Percentiles rank a stretch among this genome's conserved stretches.
phyloP scores from a whole-genome alignment of 2,888 invertebrate genomes.

The Metacarcinus magister region DNA sequence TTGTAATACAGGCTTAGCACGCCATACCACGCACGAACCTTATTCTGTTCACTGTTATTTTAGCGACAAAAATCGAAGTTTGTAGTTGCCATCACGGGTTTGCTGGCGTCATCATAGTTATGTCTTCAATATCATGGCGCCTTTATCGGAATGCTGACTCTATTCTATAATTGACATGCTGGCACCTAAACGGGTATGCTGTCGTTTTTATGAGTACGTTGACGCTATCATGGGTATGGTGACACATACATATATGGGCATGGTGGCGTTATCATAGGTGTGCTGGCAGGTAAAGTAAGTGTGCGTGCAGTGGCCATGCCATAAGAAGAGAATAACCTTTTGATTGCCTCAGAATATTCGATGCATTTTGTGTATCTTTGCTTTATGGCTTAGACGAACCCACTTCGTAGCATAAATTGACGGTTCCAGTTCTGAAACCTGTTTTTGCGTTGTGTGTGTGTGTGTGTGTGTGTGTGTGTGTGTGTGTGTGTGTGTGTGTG shows the following conservation, averaged over 20 bases:
- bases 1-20: constrained; percentile 2
- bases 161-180: neutral
- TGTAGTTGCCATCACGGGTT: neutral
- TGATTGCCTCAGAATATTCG: neutral
- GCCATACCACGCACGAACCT: neutral
- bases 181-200: neutral
- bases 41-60: neutral
- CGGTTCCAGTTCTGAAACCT: constrained; percentile 5
- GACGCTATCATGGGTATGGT: neutral
- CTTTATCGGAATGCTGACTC: neutral
- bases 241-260: neutral
- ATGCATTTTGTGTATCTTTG: constrained; percentile 22
- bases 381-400: neutral
- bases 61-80: constrained; percentile 1
- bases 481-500: constrained; percentile 36
- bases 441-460: neutral
- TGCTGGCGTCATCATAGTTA: constrained; percentile 12
- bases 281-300: neutral
- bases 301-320: neutral
- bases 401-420: neutral
- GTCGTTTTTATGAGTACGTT: neutral
- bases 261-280: neutral
- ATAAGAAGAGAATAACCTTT: neutral
- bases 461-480: neutral
- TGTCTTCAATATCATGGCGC: neutral